A percentile compares a stretch with the other conserved stretches of the same genome.
Evolutionary conservation across 1,140 invertebrate species (phyloP).

Genomic region (Brachionus angularis): DNA sequence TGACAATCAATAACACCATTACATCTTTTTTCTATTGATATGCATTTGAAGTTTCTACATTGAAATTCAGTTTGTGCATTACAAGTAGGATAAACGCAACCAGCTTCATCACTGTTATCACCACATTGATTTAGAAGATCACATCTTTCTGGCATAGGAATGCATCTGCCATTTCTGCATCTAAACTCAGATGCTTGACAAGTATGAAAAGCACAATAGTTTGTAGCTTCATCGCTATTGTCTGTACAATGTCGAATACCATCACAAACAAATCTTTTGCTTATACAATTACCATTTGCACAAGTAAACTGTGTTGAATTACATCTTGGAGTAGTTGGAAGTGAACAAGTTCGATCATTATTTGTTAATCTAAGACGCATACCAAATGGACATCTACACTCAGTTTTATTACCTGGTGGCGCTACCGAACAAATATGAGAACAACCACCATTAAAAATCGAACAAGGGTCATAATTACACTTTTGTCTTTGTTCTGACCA

Average conservation of each 20-base stretch:
- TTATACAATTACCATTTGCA: conserved; percentile 61
- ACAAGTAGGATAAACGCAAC: conserved; percentile 63
- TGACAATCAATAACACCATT: conserved; percentile 40
- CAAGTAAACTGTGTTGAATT: conserved; percentile 84
- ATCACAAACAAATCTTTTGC: conserved; percentile 65
- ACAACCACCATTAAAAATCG: conserved; percentile 89
- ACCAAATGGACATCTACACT: conserved; percentile 50
- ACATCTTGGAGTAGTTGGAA: conserved; percentile 65
- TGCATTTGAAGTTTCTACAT: conserved; percentile 68
- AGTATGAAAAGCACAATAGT: conserved; percentile 67
- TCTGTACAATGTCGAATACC: conserved; percentile 49
- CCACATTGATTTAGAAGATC: conserved; percentile 85
- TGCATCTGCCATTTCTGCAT: conserved; percentile 88
- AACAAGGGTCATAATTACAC: conserved; percentile 77
- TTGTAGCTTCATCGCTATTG: conserved; percentile 46
- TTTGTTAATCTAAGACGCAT: conserved; percentile 10
- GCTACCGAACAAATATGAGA: conserved; percentile 87
- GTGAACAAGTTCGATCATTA: conserved; percentile 23
- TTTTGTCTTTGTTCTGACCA: conserved; percentile 74
- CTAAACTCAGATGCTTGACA: conserved; percentile 64
- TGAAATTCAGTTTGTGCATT: conserved; percentile 72
- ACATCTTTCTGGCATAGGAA: conserved; percentile 90
- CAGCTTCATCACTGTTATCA: conserved; percentile 80
- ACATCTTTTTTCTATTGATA: background rate
- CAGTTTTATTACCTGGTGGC: conserved; percentile 67